Base-by-base conservation (phyloP, 2,113 vertebrate genomes). In the Xyliphius kryptos region DNA sequence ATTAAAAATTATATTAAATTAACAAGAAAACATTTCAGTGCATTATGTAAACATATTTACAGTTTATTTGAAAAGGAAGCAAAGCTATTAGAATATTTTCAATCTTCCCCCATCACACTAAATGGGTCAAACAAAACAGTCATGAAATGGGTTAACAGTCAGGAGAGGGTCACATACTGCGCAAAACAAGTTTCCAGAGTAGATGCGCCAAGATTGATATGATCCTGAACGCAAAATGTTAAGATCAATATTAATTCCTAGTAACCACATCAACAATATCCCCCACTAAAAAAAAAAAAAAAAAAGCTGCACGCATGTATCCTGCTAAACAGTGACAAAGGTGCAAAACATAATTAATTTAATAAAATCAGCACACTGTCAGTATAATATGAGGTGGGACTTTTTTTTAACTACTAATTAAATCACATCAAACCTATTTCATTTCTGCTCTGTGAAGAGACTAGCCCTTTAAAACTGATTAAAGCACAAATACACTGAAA, bases 31-130 rank as follows among this genome's bases (percentile, higher is more conserved):
- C 26, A 32, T 32, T 32, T 32, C 26, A 32, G 26, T 32, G 26
- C 26, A 16, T 60, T 74, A 61, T 56, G 66, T 57, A 74, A 76
- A 76, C 26, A 64, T 76, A 71, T 74, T 57, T 71, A 76, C 65
- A 76, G 37, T 74, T 76, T 69, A 74, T 74, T 73, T 67, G 17
- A 66, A 57, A 32, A 44, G 49, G 41, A 63, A n/a, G 32, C 40
- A 26, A 67, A 59, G 22, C 15, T 63, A 41, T 54, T 19, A 54
- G 47, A 38, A 52, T 56, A 47, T 53, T 51, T 20, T 50, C 55
- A 40, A 22, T 48, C 32, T 50, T 48, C 41, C 13, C 19, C 38
- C 15, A 60, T 19, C 57, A 56, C 43, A 68, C 40, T 16, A 10
- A 10, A 51, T 17, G 3, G 11, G 12, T 20, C 20, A 46, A 63